Evolutionary conservation across 2,113 vertebrate species (phyloP).

Genomic region (Todiramphus chloris): DNA sequence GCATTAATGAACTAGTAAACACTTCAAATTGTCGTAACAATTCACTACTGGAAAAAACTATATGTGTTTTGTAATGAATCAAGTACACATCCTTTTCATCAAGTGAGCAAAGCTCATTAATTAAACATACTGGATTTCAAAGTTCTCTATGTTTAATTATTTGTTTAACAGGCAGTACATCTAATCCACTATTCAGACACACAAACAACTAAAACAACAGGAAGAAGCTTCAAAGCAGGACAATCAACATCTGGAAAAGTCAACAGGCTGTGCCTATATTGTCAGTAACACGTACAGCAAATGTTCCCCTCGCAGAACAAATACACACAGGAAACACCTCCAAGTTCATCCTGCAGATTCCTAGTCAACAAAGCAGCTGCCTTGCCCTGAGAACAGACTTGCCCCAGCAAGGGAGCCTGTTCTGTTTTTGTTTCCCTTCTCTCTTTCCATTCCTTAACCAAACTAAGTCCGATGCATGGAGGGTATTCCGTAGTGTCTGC

Average conservation of each 20-base stretch:
- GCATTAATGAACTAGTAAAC: constrained; percentile 4
- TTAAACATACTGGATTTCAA: constrained; percentile 47
- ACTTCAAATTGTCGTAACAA: constrained; percentile 25
- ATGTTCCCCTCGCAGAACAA: not conserved
- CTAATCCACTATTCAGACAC: constrained; percentile 15
- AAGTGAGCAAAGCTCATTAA: constrained; percentile 40
- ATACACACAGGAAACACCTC: constrained; percentile 17
- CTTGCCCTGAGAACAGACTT: not conserved
- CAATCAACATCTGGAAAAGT: constrained; percentile 57
- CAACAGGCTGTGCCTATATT: not conserved
- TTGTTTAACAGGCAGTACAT: constrained; percentile 37
- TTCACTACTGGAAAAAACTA: not conserved
- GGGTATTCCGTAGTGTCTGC: not conserved
- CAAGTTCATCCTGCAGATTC: not conserved
- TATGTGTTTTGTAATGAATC: not conserved
- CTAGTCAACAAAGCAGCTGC: not conserved
- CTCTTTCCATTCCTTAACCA: not conserved
- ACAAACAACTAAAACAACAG: constrained; percentile 37
- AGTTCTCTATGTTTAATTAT: constrained; percentile 34
- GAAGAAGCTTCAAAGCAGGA: constrained; percentile 50
- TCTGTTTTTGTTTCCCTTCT: not conserved
- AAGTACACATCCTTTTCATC: constrained; percentile 27
- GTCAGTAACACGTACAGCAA: not conserved
- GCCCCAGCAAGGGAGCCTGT: not conserved
- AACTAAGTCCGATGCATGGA: not conserved